These are phyloP conservation scores for Tympanuchus pallidicinctus DNA, from an alignment of 2,113 vertebrate genomes.

Conservation along the genomic window DNA sequence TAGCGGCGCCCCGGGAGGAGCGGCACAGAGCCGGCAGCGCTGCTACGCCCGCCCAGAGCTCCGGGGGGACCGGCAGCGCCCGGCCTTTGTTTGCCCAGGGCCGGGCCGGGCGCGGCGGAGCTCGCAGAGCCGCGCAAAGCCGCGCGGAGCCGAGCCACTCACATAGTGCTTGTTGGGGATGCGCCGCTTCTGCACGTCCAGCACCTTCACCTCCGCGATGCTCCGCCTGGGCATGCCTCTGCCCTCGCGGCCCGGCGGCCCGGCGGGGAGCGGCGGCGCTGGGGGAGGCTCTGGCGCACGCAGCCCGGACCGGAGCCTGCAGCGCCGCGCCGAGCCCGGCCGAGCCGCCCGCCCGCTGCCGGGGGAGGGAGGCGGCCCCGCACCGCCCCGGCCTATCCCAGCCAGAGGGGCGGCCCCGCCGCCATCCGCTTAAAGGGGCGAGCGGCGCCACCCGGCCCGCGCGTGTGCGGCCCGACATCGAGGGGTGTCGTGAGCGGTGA, in stretches of 20 bases:
- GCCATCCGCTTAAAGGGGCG: slow-evolving; percentile 53
- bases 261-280: neutral
- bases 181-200: slow-evolving; percentile 86
- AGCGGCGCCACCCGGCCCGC: neutral
- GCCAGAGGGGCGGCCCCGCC: neutral
- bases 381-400: slow-evolving; percentile 32
- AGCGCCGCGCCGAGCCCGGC: neutral
- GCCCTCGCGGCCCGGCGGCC: slow-evolving; percentile 10
- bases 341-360: neutral
- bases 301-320: neutral
- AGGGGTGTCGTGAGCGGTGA: too few relatives aligned
- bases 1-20: too few relatives aligned
- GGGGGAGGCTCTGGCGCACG: slow-evolving; percentile 1
- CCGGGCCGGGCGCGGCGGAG: neutral
- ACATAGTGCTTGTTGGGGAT: slow-evolving; percentile 86
- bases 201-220: slow-evolving; percentile 84
- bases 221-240: slow-evolving; percentile 79
- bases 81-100: slow-evolving; percentile 50
- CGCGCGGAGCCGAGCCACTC: slow-evolving; percentile 49
- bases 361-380: slow-evolving; percentile 51
- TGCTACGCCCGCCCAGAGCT: neutral
- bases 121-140: neutral
- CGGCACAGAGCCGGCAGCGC: neutral
- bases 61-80: neutral
- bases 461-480: too few relatives aligned